phyloP scores from a whole-genome alignment of 2,797 vertebrate genomes.

The Gobio occitaniae region DNA sequence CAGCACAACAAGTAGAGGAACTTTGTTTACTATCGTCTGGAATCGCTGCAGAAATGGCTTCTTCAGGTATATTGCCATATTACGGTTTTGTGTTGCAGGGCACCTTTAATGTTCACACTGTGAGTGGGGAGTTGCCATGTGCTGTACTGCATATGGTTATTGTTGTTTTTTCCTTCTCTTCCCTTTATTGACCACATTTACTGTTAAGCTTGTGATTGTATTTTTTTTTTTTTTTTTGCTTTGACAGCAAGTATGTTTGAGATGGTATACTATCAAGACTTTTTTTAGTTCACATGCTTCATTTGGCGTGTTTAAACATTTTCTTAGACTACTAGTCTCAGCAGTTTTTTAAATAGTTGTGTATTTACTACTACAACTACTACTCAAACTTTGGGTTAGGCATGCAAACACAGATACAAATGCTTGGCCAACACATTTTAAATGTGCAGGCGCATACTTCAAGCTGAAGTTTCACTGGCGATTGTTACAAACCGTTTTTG shows the following conservation, averaged over 20 bases:
- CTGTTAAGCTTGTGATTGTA: constrained; percentile 1
- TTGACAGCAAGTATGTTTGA: neutral
- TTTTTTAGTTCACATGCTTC: neutral
- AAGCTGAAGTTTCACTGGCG: neutral
- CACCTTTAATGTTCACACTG: neutral
- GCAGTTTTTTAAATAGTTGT: neutral
- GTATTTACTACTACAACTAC: neutral
- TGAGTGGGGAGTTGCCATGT: constrained; percentile 10
- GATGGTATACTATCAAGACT: neutral
- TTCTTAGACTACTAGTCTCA: neutral
- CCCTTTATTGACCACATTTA: neutral
- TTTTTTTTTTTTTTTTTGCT: neutral
- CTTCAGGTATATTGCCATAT: too few relatives aligned
- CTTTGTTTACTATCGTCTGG: too few relatives aligned
- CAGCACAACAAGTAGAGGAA: too few relatives aligned
- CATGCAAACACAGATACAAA: constrained; percentile 4
- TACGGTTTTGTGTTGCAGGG: too few relatives aligned
- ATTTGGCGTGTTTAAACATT: neutral
- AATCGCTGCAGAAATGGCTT: too few relatives aligned
- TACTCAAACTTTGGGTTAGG: neutral
- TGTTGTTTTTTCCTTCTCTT: neutral
- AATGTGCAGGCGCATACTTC: neutral
- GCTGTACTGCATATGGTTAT: constrained; percentile 4
- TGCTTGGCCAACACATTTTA: neutral
- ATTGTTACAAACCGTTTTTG: neutral